A percentile compares a stretch with the other conserved stretches of the same genome.
Evolutionary conservation across 1,140 invertebrate genomes (phyloP).

Genomic region (Wasmannia auropunctata): DNA sequence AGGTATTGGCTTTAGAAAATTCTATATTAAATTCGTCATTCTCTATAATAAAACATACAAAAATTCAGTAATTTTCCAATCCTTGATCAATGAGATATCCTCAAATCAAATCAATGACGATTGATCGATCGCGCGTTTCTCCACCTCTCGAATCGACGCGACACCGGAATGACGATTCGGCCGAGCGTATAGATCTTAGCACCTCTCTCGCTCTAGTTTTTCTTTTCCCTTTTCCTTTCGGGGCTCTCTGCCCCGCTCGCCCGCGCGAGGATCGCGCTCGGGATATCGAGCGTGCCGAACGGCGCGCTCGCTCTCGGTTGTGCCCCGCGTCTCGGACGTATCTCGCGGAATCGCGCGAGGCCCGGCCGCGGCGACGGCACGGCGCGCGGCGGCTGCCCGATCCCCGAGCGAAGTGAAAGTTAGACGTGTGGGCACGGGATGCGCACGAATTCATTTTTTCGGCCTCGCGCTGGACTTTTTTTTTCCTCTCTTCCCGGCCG

Average conservation of each 20-base stretch:
- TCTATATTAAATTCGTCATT: neutral
- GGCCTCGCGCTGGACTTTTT: conserved; percentile 82
- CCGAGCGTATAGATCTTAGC: neutral
- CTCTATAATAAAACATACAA: neutral
- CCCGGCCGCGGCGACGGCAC: conserved; percentile 69
- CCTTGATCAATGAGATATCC: neutral
- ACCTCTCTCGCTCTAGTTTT: neutral
- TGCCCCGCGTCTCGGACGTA: conserved; percentile 64
- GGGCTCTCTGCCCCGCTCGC: neutral
- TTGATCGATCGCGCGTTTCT: neutral
- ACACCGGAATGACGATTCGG: neutral
- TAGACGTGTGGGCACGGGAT: conserved; percentile 86
- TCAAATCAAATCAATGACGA: neutral
- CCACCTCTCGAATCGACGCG: neutral
- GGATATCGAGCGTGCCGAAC: conserved; percentile 27
- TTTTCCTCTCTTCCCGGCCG: conserved; percentile 62
- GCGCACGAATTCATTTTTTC: conserved; percentile 86
- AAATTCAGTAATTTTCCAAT: no score
- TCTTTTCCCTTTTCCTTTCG: neutral
- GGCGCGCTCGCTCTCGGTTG: conserved; percentile 28
- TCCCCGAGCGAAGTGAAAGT: conserved; percentile 85
- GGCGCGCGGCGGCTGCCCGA: conserved; percentile 77
- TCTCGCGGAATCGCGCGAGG: conserved; percentile 77
- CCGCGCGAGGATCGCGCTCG: neutral
- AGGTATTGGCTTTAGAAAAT: neutral